Base-by-base conservation (phyloP, 2,888 invertebrate genomes). In the Tetragonisca angustula region DNA sequence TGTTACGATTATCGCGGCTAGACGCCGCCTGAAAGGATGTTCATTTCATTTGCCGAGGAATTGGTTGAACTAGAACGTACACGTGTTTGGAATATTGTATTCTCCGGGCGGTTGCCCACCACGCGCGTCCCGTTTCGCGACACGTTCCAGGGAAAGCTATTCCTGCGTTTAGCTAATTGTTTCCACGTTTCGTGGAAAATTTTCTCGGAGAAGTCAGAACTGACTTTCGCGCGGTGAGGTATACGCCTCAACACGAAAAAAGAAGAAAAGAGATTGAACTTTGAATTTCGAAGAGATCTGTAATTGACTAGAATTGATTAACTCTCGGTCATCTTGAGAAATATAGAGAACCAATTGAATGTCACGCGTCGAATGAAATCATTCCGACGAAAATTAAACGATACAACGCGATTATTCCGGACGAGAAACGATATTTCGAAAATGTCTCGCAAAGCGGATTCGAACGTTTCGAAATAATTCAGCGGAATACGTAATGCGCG, bases 1-100 rank as follows among this genome's bases (percentile, higher is more conserved):
- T 65, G 76, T 80, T 80, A 71, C 70, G 80, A 70, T 76, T 76
- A 76, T 76, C 80, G 80, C 19, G 65, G 76, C 68, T 52, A 61
- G 78, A 79, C 52, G 43, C 17, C 3, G 52, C 21, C 21, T 24
- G 59, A 70, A 65, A 65, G 76, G 56, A 67, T 61, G 76, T 36
- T 70, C 54, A 59, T 76, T 56, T 69, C 61, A 56, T 80, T 76
- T 69, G 27, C 17, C 52, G 78, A 61, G 67, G 59, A 67, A 52
- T 79, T 49, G 67, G 32, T 59, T 59, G 67, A 36, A 62, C 61
- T 32, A 13, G 61, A 50, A 19, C n/a, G 36, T 19, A 68, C 65
- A 43, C 67, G 78, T 74, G 67, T 19, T 17, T 59, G 24, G 72
- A 78, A 78, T 78, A 27, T 59, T 24, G 17, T 69, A 36, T 69